These are phyloP conservation scores for Ochotona curzoniae DNA, from an alignment of 2,113 vertebrate genomes.

Conservation along the genomic window DNA sequence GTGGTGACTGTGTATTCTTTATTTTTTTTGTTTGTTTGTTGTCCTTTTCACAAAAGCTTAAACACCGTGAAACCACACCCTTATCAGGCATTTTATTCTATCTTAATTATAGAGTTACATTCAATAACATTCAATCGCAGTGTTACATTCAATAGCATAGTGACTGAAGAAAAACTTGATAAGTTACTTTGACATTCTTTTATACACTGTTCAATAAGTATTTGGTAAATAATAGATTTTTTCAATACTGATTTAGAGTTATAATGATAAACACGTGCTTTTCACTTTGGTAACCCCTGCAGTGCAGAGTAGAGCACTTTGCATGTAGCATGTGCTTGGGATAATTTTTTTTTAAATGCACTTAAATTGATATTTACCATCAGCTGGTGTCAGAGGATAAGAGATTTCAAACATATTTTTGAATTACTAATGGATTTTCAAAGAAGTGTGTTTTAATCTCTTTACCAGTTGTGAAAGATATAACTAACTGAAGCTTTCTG, in stretches of 20 bases:
- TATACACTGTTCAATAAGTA: not conserved
- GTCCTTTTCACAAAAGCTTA: not conserved
- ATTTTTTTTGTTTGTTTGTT: not conserved
- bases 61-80: not conserved
- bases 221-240: not conserved
- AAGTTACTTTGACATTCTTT: not conserved
- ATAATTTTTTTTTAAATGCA: slow-evolving; percentile 13
- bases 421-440: slow-evolving; percentile 63
- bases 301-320: not conserved
- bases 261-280: not conserved
- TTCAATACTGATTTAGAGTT: not conserved
- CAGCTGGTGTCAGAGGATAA: slow-evolving; percentile 19
- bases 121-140: too few relatives aligned
- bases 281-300: not conserved
- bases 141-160: not conserved
- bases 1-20: too few relatives aligned
- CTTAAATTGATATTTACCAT: slow-evolving; percentile 45
- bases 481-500: slow-evolving; percentile 61
- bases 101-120: not conserved
- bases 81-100: not conserved
- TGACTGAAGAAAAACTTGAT: not conserved
- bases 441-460: slow-evolving; percentile 63
- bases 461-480: slow-evolving; percentile 59
- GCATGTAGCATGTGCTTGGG: not conserved
- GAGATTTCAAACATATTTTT: slow-evolving; percentile 52